Base-by-base conservation (phyloP, 2,797 vertebrate species). In the Sebastes kiyomatsui region DNA sequence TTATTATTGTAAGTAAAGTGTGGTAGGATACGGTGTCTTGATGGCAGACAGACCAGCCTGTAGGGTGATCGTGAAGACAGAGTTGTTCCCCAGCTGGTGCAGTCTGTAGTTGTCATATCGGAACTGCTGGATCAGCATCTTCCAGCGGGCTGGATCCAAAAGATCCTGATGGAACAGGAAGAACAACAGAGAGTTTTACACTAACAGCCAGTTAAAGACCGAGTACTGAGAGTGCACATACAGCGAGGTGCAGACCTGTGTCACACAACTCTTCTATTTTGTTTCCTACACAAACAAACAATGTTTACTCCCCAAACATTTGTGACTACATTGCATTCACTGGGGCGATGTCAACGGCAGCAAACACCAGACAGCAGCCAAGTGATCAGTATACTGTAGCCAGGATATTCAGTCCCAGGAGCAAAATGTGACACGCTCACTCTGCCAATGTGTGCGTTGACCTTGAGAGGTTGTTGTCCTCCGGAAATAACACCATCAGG, bases 91-190 rank as follows among this genome's bases (percentile, higher is more conserved):
- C 95, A 99, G 96, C 95, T 99, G 99, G 95, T 99, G 99, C 92
- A 99, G 96, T 92, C 98, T 97, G 95, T 99, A 99, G 96, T 99
- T 99, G 95, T 99, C 98, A 20, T 99, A 99, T 88, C 98, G 96
- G 87, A 99, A 99, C 94, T 99, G 99, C 90, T 99, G 99, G 91
- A 98, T 99, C 87, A 99, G 95, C 98, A 99, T 99, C 91, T 98
- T 98, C 99, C 99, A 99, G 90, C 99, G 97, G 49, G 97, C 97
- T 3, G 98, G 98, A 95, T 99, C 98, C 97, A 99, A 94, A 78
- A 99, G 98, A 92, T 99, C 99, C 99, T 99, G 90, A 68, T 5
- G 76, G 79, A 86, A 82, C 33, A 69, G 33, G 35, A 32, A 71
- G 22, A 77, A 64, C 6, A 35, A 72, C 5, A 67, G 2, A 11